A percentile compares a stretch with the other conserved stretches of the same genome.
These are phyloP conservation scores for Corythornis vintsioides DNA, from an alignment of 2,113 vertebrate genomes.

Conservation along the genomic window DNA sequence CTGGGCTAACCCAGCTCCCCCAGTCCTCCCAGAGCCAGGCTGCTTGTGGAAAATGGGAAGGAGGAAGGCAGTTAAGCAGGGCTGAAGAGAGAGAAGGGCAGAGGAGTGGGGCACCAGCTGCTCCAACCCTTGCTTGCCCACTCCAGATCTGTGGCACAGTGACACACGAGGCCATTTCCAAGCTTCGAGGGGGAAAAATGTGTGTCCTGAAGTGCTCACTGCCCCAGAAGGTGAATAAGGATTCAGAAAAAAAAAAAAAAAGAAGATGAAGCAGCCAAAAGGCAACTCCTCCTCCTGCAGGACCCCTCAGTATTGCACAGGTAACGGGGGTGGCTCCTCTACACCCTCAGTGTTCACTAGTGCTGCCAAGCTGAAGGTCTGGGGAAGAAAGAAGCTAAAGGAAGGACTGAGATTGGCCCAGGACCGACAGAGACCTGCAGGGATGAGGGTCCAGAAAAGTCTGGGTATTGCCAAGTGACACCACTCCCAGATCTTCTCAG, in stretches of 20 bases:
- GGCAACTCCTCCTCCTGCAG: not conserved
- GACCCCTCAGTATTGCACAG: fast-evolving
- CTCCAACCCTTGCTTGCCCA: not conserved
- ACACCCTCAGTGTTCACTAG: not conserved
- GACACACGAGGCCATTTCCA: fast-evolving
- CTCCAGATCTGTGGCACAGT: not conserved
- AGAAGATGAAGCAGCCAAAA: not conserved
- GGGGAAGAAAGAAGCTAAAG: not conserved
- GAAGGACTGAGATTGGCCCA: not conserved
- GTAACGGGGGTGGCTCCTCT: not conserved
- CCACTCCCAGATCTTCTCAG: not conserved
- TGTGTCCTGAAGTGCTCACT: fast-evolving
- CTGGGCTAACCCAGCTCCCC: not conserved
- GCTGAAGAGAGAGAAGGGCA: not conserved
- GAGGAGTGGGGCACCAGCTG: not conserved
- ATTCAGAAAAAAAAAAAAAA: not conserved
- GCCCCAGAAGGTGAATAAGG: not conserved
- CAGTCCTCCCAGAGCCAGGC: not conserved
- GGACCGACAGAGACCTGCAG: not conserved
- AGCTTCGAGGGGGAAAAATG: fast-evolving
- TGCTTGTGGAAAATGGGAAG: not conserved
- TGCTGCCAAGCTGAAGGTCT: fast-evolving
- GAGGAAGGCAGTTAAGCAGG: too few species aligned
- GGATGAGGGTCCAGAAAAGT: not conserved
- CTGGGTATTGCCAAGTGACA: not conserved